Percentiles rank a stretch among this genome's conserved stretches.
Evolutionary conservation across 2,888 invertebrate species (phyloP).

Genomic region (Lochmaea crataegi): DNA sequence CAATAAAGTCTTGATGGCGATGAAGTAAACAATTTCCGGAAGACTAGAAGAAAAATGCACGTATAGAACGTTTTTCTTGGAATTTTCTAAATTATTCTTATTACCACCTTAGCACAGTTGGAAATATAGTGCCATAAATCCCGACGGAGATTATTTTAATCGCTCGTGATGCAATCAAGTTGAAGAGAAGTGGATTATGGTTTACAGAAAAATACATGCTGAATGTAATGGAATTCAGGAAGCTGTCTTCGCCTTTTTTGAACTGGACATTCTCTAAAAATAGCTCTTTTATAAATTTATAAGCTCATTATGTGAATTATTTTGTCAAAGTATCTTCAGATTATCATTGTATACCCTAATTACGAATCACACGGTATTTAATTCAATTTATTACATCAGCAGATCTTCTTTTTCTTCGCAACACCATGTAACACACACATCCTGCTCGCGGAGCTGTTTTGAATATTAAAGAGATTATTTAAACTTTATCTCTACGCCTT

Average conservation of each 20-base stretch:
- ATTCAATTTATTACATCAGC: neutral
- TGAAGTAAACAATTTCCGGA: constrained; percentile 20
- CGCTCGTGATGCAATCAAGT: neutral
- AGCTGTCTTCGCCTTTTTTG: too few species aligned
- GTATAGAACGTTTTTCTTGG: constrained; percentile 6
- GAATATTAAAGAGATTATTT: constrained; percentile 5
- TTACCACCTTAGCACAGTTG: neutral
- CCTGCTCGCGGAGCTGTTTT: neutral
- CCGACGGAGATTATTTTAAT: neutral
- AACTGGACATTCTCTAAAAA: too few species aligned
- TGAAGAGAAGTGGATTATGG: neutral
- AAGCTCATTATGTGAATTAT: too few species aligned
- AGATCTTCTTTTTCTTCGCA: neutral
- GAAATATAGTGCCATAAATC: neutral
- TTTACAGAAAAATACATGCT: neutral
- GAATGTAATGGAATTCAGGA: too few species aligned
- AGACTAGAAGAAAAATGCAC: constrained; percentile 7
- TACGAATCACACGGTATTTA: neutral
- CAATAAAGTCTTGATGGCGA: constrained; percentile 14
- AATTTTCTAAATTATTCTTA: constrained; percentile 10
- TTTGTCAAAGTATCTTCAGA: neutral
- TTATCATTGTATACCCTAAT: neutral
- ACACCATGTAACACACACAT: neutral
- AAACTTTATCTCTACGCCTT: neutral
- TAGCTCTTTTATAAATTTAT: too few species aligned